Evolutionary conservation across 2,797 vertebrate genomes (phyloP).

Genomic region (Hybognathus amarus): DNA sequence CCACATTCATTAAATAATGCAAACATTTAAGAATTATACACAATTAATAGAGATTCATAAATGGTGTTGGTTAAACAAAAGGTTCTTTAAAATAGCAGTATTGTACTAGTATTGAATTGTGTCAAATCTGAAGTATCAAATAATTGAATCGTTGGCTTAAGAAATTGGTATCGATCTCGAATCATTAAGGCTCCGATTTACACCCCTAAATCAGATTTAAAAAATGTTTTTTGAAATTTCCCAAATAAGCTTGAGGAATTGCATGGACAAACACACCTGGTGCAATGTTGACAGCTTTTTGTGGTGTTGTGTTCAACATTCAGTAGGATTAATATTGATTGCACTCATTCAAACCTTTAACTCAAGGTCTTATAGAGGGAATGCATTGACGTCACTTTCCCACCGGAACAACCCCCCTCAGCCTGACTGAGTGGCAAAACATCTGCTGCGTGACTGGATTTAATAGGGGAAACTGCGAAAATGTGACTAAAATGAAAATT

Average conservation of each 20-base stretch:
- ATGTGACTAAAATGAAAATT: no score
- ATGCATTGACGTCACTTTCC: no score
- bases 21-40: neutral
- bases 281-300: neutral
- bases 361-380: neutral
- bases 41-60: neutral
- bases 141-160: no score
- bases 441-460: no score
- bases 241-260: neutral
- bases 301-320: neutral
- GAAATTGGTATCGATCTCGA: no score
- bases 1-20: neutral
- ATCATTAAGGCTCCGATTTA: no score
- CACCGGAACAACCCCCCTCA: no score
- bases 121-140: no score
- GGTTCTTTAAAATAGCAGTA: neutral
- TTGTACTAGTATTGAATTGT: no score
- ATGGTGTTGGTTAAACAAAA: neutral
- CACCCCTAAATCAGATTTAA: no score
- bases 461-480: no score
- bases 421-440: no score
- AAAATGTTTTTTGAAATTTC: neutral
- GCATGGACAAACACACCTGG: neutral
- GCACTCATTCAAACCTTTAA: neutral
- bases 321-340: neutral